Evolutionary conservation across 2,797 vertebrate genomes (phyloP).

Genomic region (Trematomus bernacchii): DNA sequence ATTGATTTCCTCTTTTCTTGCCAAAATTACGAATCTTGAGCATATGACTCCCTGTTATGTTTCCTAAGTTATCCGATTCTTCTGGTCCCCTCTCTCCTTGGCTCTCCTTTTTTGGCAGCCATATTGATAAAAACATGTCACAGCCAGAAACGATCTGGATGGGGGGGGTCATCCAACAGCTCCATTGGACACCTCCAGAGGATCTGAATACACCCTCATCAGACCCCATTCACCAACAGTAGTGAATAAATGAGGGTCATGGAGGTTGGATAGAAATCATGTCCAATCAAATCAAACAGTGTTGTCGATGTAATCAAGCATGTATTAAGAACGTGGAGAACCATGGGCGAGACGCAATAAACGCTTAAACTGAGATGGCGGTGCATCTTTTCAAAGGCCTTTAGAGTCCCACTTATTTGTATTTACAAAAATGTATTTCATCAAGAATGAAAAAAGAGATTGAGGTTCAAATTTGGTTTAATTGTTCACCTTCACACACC

Average conservation of each 20-base stretch:
- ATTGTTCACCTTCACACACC: neutral
- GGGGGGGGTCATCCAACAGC: constrained; percentile 23
- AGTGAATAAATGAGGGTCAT: neutral
- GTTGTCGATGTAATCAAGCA: constrained; percentile 22
- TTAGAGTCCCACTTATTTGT: neutral
- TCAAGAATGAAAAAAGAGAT: neutral
- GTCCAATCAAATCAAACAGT: constrained; percentile 16
- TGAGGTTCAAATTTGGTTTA: neutral
- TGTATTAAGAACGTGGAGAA: neutral
- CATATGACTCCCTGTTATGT: neutral
- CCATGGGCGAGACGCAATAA: neutral
- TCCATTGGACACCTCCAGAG: constrained; percentile 21
- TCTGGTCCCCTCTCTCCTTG: neutral
- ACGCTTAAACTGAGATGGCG: neutral
- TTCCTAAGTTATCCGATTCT: constrained; percentile 1
- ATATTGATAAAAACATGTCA: neutral
- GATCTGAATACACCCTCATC: constrained; percentile 36
- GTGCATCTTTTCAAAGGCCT: neutral
- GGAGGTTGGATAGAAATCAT: constrained; percentile 20
- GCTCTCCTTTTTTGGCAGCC: neutral
- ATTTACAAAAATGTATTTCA: neutral
- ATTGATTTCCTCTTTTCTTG: neutral
- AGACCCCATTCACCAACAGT: constrained; percentile 35
- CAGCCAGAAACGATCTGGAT: neutral
- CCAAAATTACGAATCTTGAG: constrained; percentile 16